Evolutionary conservation across 2,113 vertebrate genomes (phyloP).

Genomic region (Neolamprologus modestus): DNA sequence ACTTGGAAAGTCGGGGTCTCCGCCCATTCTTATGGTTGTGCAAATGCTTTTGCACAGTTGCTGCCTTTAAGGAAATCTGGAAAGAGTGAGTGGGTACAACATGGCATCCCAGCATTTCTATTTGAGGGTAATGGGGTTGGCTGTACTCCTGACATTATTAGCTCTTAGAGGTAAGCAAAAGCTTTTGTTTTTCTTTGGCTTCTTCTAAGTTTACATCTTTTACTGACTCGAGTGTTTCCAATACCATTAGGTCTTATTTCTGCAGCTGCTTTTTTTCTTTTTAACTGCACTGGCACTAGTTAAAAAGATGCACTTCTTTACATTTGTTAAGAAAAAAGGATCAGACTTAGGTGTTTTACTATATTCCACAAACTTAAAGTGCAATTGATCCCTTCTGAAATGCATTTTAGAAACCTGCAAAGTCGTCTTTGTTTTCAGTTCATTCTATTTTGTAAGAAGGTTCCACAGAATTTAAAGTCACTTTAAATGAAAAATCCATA

Average conservation of each 20-base stretch:
- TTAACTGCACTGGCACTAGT: neutral
- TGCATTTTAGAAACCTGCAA: neutral
- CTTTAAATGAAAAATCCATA: neutral
- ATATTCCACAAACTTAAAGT: neutral
- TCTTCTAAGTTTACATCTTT: neutral
- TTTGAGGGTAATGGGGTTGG: slow-evolving; percentile 40
- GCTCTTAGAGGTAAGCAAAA: slow-evolving; percentile 56
- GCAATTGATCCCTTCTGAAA: neutral
- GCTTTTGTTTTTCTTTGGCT: neutral
- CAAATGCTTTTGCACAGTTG: neutral
- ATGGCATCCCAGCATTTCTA: slow-evolving; percentile 55
- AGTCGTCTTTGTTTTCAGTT: neutral
- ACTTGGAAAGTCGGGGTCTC: slow-evolving; percentile 17
- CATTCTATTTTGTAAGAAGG: neutral
- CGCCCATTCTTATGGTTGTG: neutral
- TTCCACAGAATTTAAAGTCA: neutral
- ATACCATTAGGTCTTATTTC: neutral
- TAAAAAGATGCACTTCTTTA: neutral
- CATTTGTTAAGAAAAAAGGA: neutral
- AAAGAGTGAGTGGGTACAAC: neutral
- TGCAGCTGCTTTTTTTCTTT: neutral
- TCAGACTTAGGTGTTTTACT: neutral
- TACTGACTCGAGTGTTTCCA: neutral
- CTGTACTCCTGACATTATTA: slow-evolving; percentile 43
- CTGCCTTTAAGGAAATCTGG: neutral